These are phyloP conservation scores for Trogon surrucura DNA, from an alignment of 2,113 vertebrate genomes.

Conservation along the genomic window DNA sequence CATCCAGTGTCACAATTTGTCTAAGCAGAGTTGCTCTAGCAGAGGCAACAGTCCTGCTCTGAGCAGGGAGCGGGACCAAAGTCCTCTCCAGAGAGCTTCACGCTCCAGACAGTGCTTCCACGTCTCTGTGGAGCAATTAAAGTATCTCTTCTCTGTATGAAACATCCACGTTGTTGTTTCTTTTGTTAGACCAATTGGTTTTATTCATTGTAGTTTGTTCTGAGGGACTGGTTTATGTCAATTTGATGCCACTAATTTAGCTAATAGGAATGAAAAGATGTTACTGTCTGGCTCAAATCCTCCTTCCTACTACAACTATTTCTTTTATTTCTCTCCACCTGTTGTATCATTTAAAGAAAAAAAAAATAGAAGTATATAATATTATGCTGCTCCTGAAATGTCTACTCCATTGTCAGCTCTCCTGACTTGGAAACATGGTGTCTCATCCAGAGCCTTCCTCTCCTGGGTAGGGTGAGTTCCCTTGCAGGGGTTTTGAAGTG, in stretches of 20 bases:
- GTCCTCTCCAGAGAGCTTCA: neutral
- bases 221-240: neutral
- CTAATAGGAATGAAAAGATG: neutral
- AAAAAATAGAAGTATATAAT: neutral
- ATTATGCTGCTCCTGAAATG: neutral
- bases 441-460: neutral
- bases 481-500: rapidly evolving
- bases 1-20: neutral
- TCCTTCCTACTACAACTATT: neutral
- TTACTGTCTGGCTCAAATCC: neutral
- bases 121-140: neutral
- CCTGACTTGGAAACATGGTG: neutral
- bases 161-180: neutral
- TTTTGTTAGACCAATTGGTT: neutral
- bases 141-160: neutral
- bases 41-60: neutral
- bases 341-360: neutral
- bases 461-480: neutral
- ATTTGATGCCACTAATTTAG: neutral
- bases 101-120: neutral
- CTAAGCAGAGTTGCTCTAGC: neutral
- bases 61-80: neutral
- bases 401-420: neutral
- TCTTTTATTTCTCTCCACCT: neutral
- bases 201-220: neutral